Percentiles rank a stretch among this genome's conserved stretches.
Evolutionary conservation across 2,888 invertebrate species (phyloP).

Genomic region (Hesperia comma): DNA sequence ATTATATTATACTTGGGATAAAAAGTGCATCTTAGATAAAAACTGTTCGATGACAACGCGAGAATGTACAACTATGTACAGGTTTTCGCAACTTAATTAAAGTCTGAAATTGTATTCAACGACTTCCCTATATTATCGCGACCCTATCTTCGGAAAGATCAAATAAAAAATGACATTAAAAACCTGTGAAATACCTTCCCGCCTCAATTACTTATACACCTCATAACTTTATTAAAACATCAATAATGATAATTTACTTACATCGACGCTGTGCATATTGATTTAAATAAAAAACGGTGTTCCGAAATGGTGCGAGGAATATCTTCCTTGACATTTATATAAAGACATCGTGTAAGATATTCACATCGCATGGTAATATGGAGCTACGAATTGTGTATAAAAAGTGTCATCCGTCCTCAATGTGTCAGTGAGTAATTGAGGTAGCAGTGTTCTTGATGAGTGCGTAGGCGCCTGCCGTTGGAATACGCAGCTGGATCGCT

Average conservation of each 20-base stretch:
- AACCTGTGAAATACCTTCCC: conserved; percentile 20
- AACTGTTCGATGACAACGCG: not conserved
- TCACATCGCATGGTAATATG: conserved; percentile 46
- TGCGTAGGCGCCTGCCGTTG: conserved; percentile 55
- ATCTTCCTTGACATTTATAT: conserved; percentile 49
- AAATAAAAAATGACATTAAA: conserved; percentile 29
- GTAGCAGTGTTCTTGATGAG: conserved; percentile 45
- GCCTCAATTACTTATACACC: conserved; percentile 30
- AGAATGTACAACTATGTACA: not conserved
- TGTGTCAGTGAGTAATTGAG: conserved; percentile 54
- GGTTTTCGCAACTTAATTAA: conserved; percentile 11
- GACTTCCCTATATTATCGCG: conserved; percentile 26
- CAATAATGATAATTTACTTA: conserved; percentile 34
- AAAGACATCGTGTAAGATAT: conserved; percentile 38
- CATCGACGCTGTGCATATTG: conserved; percentile 28
- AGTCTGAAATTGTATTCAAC: conserved; percentile 11
- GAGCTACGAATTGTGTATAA: conserved; percentile 46
- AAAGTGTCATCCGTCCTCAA: conserved; percentile 50
- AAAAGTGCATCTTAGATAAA: not conserved
- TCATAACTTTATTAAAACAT: conserved; percentile 33
- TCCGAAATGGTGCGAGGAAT: conserved; percentile 27
- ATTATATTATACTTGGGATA: too few relatives aligned
- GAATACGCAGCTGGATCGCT: conserved; percentile 43
- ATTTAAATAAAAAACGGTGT: conserved; percentile 31
- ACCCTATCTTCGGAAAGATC: conserved; percentile 18